These are phyloP conservation scores for Gulo gulo DNA, from an alignment of 2,113 vertebrate genomes.

Conservation along the genomic window DNA sequence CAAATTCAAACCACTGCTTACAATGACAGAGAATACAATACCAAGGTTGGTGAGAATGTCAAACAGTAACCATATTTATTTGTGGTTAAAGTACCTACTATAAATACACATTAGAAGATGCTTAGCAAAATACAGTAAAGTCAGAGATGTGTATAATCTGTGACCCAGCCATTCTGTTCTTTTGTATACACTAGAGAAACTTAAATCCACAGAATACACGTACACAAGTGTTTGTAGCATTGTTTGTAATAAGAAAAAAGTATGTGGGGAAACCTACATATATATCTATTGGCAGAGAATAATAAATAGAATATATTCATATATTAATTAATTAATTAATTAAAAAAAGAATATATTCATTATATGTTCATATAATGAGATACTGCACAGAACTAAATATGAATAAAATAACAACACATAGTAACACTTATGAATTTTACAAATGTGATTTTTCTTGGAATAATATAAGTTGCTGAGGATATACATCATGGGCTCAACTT, in stretches of 20 bases:
- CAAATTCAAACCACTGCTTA: background rate
- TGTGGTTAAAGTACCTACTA: background rate
- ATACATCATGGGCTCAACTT: background rate
- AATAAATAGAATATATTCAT: background rate
- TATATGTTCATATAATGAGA: background rate
- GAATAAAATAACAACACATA: background rate
- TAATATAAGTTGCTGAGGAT: background rate
- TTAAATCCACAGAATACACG: background rate
- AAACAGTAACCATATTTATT: background rate
- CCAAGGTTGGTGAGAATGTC: background rate
- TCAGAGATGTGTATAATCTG: background rate
- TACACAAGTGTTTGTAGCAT: background rate
- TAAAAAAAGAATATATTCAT: background rate
- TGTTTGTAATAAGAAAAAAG: background rate
- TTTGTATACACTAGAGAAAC: background rate
- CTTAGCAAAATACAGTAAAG: background rate
- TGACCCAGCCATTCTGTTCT: background rate
- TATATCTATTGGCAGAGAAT: background rate
- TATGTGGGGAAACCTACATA: rapidly evolving
- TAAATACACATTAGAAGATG: background rate
- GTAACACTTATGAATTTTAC: background rate
- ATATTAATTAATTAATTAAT: too few relatives aligned
- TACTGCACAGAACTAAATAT: background rate
- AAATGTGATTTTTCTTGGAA: background rate
- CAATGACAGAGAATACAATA: background rate